phyloP scores from a whole-genome alignment of 2,888 invertebrate genomes.

The Hoplodrina ambigua region DNA sequence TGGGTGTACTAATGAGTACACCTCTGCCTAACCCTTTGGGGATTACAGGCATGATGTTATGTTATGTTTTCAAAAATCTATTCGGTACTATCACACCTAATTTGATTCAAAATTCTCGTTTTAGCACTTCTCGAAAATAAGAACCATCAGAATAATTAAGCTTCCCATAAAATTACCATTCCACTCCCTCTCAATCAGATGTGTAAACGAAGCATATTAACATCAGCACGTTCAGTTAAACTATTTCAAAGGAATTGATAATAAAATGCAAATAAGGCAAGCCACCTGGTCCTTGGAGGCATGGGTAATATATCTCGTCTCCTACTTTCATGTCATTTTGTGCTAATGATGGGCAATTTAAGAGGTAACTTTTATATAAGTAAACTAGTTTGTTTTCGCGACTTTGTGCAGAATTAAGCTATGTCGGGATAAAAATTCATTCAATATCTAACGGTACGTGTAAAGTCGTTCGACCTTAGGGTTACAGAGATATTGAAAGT shows the following conservation, averaged over 20 bases:
- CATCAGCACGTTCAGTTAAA: constrained; percentile 21
- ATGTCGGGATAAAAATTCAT: too few species aligned
- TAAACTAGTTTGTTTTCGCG: too few species aligned
- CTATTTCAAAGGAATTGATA: constrained; percentile 36
- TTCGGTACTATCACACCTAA: too few species aligned
- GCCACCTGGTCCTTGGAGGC: not conserved
- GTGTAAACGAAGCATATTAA: constrained; percentile 25
- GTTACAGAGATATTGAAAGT: too few species aligned
- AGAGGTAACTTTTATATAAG: not conserved
- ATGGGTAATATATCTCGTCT: constrained; percentile 1
- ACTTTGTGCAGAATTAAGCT: too few species aligned
- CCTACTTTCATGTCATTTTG: not conserved
- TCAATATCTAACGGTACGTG: too few species aligned
- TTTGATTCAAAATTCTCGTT: too few species aligned
- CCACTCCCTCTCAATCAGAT: not conserved
- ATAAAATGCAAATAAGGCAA: constrained; percentile 36
- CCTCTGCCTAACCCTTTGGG: too few species aligned
- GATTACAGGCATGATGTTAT: too few species aligned
- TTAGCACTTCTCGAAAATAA: not conserved
- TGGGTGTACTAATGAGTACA: too few species aligned
- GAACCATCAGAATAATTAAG: constrained; percentile 8
- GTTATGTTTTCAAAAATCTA: too few species aligned
- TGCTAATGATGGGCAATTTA: not conserved
- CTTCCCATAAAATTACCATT: not conserved
- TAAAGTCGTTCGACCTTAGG: too few species aligned